Evolutionary conservation across 2,797 vertebrate species (phyloP).

Genomic region (Acanthurus leucopareius): DNA sequence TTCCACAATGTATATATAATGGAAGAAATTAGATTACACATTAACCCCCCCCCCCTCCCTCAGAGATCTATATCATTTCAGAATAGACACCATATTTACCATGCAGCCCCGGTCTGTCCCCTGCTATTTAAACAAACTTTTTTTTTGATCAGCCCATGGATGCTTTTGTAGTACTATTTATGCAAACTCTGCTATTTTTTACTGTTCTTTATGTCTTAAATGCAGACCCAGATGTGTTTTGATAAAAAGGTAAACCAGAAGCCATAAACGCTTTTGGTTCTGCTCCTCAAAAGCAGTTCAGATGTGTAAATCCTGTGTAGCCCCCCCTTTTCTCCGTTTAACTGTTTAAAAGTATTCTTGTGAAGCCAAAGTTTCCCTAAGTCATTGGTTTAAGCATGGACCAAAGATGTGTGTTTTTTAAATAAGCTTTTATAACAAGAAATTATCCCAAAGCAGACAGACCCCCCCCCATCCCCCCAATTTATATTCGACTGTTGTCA

Average conservation of each 20-base stretch:
- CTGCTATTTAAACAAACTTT: conserved; percentile 52
- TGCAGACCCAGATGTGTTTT: conserved; percentile 68
- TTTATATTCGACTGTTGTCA: conserved; percentile 42
- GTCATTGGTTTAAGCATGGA: conserved; percentile 75
- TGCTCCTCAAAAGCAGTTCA: conserved; percentile 50
- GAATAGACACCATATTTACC: conserved; percentile 38
- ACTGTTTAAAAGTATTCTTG: conserved; percentile 47
- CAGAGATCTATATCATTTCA: conserved; percentile 34
- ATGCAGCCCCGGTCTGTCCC: conserved; percentile 25
- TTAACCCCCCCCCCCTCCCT: conserved; percentile 8
- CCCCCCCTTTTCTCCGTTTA: conserved; percentile 56
- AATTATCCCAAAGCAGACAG: conserved; percentile 58
- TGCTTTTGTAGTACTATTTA: conserved; percentile 76
- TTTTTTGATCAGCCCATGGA: conserved; percentile 60
- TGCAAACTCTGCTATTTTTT: conserved; percentile 38
- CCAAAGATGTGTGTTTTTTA: conserved; percentile 77
- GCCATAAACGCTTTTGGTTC: conserved; percentile 45
- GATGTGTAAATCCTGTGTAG: conserved; percentile 67
- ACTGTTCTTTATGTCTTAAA: conserved; percentile 76
- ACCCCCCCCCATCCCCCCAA: conserved; percentile 16
- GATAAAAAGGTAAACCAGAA: conserved; percentile 51
- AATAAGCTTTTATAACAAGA: conserved; percentile 66
- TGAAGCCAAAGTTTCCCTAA: conserved; percentile 74
- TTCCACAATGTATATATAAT: conserved; percentile 41
- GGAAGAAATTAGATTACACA: conserved; percentile 37